Base-by-base conservation (phyloP, 2,888 invertebrate species). In the Encarsia formosa region DNA sequence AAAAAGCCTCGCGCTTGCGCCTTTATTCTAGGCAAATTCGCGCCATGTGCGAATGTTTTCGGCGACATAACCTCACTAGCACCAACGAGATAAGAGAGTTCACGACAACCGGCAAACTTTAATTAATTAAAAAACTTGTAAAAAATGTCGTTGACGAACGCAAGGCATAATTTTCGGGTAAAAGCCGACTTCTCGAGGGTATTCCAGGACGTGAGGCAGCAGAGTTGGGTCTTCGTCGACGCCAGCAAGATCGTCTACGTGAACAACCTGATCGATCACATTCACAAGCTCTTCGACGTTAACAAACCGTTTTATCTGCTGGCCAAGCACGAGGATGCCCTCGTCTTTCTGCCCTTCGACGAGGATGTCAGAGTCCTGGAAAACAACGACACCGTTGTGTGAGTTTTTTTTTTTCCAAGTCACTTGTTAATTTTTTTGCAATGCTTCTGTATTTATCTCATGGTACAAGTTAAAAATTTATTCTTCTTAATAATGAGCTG, bases 231-330 rank as follows among this genome's bases (percentile, higher is more conserved):
- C 5, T 71, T 63, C 38, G 53, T 74, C 4, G 68, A 71, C n/a
- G 58, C 63, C 2, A 54, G 60, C 1, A 67, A 63, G 45, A 63
- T 69, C 41, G 57, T 57, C 20, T 53, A 58, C 4, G 60, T 75
- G 15, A 48, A 55, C 20, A 67, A 74, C 22, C 49, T 75, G 2
- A 63, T 68, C 38, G 55, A 66, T 5, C 73, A 73, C 40, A 65
- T 76, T 24, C 52, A 54, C 5, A 61, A 66, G 13, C 40, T 73
- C 5, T 75, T 75, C 43, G 48, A 57, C 9, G 66, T 75, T n/a
- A 34, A 54, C n/a, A 65, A 68, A 50, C 67, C 70, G 2, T 73
- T 73, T 57, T 67, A 75, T 48, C 61, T 75, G 15, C 46, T 70
- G 16, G 59, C 60, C 18, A 59, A 66, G 16, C 63, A 65, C 18